phyloP scores from a whole-genome alignment of 2,888 invertebrate genomes.

The Tetragnatha montana region DNA sequence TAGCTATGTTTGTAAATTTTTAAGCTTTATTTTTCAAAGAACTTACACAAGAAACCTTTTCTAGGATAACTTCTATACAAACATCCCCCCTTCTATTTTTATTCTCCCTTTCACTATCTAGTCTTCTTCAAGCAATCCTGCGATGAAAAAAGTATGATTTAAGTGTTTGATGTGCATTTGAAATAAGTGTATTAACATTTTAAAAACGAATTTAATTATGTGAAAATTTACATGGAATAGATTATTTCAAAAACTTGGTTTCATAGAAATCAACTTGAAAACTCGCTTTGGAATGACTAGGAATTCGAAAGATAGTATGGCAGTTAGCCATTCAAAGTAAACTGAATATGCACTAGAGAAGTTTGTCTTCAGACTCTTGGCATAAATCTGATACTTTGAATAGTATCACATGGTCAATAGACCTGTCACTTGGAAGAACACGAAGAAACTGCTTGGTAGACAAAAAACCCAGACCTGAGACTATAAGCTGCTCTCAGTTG shows the following conservation, averaged over 20 bases:
- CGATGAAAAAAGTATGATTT: not conserved
- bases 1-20: not conserved
- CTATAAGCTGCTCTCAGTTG: constrained; percentile 71
- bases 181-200: constrained; percentile 14
- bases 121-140: not conserved
- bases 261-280: constrained; percentile 51
- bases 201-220: constrained; percentile 66
- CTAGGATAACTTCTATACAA: too few species aligned
- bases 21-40: not conserved
- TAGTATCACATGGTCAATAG: constrained; percentile 66
- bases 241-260: constrained; percentile 61
- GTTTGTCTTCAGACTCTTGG: constrained; percentile 22
- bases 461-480: constrained; percentile 31
- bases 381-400: constrained; percentile 61
- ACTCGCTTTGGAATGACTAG: constrained; percentile 54
- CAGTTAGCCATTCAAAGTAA: constrained; percentile 29
- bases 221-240: constrained; percentile 64
- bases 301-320: constrained; percentile 49
- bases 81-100: too few species aligned
- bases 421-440: constrained; percentile 67
- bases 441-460: constrained; percentile 38
- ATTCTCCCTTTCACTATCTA: not conserved
- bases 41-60: too few species aligned
- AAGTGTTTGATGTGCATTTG: not conserved
- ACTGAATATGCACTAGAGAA: constrained; percentile 29